Evolutionary conservation across 2,113 vertebrate species (phyloP), one percentile per base, ranked within the genome.

Genomic region (Eupsittula cactorum): DNA sequence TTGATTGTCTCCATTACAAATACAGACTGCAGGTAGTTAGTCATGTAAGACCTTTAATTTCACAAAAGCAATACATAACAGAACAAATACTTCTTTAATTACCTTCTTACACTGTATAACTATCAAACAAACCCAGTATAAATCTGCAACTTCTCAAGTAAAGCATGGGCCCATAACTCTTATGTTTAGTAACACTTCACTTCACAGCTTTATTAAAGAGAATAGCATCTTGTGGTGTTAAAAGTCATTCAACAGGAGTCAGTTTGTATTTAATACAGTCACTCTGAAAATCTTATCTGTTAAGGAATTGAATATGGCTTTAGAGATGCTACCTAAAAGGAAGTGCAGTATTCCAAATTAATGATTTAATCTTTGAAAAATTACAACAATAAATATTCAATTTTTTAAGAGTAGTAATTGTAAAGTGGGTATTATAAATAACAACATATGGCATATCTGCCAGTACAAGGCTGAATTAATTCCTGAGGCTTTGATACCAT

Each of bases 371-470:
- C 41, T 82, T 92, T 96, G 80, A 93, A 95, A 94, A 86, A 91
- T 86, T 94, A 13, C 18, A 74, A 81, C 68, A 68, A 92, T 57
- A 94, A 90, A 92, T 95, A 95, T 47, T 93, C 91, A 88, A 89
- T 91, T 88, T 68, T 70, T 96, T 86, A 96, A 93, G 57, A 91
- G 71, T 86, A 94, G 75, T 63, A 93, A 97, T 97, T 97, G 94
- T 91, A 88, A 95, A 94, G 57, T 82, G 19, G 27, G 19, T 86
- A 60, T 92, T 92, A 95, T 90, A 97, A 96, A 95, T 93, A 96
- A 92, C 75, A 95, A 86, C 95, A 97, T 96, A 96, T 95, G 96
- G 91, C 60, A 82, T 85, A 11, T 3, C 37, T 85, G 65, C 62
- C 47, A 86, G 52, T 95, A 67, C 19, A 68, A 87, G n/a, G 35